phyloP scores from a whole-genome alignment of 2,888 invertebrate genomes.

The Hemicrepidius hirtus region DNA sequence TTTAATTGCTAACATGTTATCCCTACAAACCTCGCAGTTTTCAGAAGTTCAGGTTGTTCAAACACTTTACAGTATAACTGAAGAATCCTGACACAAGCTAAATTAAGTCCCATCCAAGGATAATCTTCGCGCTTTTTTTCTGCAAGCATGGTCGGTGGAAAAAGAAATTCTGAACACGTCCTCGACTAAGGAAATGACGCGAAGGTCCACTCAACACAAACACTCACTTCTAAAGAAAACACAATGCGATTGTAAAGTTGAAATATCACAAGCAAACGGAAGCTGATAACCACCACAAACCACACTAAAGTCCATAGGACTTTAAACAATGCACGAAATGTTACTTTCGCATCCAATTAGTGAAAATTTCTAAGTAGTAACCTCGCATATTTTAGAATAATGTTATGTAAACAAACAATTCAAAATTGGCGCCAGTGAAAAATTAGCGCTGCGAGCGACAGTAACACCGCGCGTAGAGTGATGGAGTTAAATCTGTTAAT shows the following conservation, averaged over 20 bases:
- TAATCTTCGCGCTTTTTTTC: conserved; percentile 61
- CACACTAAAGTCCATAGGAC: conserved; percentile 34
- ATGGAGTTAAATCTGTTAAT: conserved; percentile 52
- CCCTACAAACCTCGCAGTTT: conserved; percentile 55
- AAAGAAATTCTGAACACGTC: conserved; percentile 21
- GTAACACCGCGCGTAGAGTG: conserved; percentile 59
- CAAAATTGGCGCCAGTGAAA: conserved; percentile 62
- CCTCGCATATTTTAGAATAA: background rate
- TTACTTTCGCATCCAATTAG: conserved; percentile 14
- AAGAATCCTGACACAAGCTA: conserved; percentile 88
- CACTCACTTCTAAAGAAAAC: conserved; percentile 4
- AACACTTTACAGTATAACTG: conserved; percentile 92
- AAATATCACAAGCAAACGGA: conserved; percentile 45
- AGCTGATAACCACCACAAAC: conserved; percentile 49
- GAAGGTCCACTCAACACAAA: conserved; percentile 2
- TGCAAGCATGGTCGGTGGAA: conserved; percentile 59
- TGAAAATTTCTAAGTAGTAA: no score
- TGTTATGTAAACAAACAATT: conserved; percentile 53
- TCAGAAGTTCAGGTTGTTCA: conserved; percentile 73
- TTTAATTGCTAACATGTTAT: conserved; percentile 13
- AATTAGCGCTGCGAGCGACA: conserved; percentile 61
- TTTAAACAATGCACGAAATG: conserved; percentile 1
- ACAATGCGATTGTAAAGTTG: conserved; percentile 21
- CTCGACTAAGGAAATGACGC: conserved; percentile 5
- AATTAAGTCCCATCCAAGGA: conserved; percentile 89